A percentile compares a stretch with the other conserved stretches of the same genome.
Evolutionary conservation across 1,140 invertebrate genomes (phyloP).

Genomic region (Drosophila navojoa): DNA sequence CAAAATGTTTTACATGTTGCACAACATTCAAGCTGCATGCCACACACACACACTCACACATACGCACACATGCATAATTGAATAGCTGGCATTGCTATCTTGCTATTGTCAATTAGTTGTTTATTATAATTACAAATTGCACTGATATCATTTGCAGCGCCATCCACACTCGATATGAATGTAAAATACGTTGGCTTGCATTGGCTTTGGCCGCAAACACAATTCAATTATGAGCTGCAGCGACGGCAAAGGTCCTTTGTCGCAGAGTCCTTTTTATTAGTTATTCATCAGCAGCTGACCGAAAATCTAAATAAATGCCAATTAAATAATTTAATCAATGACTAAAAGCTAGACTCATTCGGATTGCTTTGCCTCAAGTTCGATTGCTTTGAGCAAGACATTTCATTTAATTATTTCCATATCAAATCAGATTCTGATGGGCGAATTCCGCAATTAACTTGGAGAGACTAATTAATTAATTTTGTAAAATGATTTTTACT

Average conservation of each 20-base stretch:
- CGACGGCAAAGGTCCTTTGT: not conserved
- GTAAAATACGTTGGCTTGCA: not conserved
- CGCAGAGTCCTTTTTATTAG: no score
- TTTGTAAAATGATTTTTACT: no score
- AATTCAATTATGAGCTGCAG: not conserved
- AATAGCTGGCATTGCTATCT: not conserved
- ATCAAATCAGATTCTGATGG: no score
- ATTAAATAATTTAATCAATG: no score
- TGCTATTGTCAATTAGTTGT: not conserved
- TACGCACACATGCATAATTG: not conserved
- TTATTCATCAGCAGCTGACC: no score
- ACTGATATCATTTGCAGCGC: not conserved
- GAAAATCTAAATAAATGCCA: no score
- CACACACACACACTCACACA: not conserved
- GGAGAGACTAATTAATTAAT: no score
- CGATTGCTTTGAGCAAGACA: no score
- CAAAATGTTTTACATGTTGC: slow-evolving; percentile 50
- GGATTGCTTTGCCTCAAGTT: no score
- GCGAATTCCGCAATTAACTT: no score
- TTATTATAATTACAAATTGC: slow-evolving; percentile 10
- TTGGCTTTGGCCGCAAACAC: not conserved
- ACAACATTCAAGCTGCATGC: slow-evolving; percentile 16
- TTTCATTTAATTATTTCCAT: no score
- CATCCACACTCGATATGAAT: not conserved
- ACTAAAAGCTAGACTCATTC: no score